phyloP scores from a whole-genome alignment of 2,797 vertebrate genomes.

The Sebastes itinus region DNA sequence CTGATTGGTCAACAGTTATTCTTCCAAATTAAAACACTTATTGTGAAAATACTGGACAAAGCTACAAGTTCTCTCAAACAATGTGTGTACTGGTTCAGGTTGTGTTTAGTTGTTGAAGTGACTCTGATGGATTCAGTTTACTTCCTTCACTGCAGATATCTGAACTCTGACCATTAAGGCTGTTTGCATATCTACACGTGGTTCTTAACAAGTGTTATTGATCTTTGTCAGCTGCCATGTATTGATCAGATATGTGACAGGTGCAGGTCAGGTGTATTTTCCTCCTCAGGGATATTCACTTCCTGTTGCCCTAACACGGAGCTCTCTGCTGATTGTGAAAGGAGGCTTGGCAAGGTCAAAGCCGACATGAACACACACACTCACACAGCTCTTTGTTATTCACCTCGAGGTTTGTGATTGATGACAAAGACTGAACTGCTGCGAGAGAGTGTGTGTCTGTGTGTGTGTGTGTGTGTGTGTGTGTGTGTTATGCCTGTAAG shows the following conservation, averaged over 20 bases:
- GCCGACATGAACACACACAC: not conserved
- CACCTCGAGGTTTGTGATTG: conserved; percentile 41
- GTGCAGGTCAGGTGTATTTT: not conserved
- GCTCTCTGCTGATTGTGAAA: conserved; percentile 18
- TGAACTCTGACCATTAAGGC: not conserved
- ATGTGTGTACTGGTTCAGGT: not conserved
- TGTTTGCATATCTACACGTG: not conserved
- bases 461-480: not conserved
- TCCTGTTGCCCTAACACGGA: not conserved
- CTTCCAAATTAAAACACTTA: not conserved
- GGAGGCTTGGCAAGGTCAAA: conserved; percentile 39
- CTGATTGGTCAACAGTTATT: not conserved
- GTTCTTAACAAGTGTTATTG: not conserved
- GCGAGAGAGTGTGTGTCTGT: not conserved
- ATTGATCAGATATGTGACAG: not conserved
- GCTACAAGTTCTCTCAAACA: not conserved
- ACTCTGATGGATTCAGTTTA: not conserved
- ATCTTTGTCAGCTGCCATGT: not conserved
- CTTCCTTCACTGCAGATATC: not conserved
- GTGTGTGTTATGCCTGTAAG: conserved; percentile 3
- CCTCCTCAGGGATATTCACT: not conserved
- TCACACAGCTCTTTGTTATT: conserved; percentile 38
- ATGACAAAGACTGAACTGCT: conserved; percentile 28
- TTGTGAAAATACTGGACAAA: not conserved
- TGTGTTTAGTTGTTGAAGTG: not conserved